A percentile compares a stretch with the other conserved stretches of the same genome.
Evolutionary conservation across 2,113 vertebrate genomes (phyloP).

Genomic region (Cygnus buccinator): DNA sequence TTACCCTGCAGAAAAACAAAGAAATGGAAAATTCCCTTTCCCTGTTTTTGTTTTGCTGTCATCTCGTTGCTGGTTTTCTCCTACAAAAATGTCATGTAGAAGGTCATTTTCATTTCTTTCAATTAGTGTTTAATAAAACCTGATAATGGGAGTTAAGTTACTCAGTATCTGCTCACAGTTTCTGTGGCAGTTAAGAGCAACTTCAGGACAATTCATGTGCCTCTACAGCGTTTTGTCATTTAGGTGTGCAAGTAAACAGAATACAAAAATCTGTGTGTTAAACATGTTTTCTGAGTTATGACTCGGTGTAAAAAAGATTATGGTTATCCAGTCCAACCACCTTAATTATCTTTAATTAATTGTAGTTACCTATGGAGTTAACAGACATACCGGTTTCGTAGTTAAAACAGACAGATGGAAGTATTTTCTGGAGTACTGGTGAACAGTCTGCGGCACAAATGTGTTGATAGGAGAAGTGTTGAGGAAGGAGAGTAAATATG

Average conservation of each 20-base stretch:
- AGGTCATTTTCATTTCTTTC: not conserved
- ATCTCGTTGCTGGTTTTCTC: not conserved
- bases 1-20: not conserved
- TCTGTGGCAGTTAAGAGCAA: not conserved
- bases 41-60: not conserved
- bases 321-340: not conserved
- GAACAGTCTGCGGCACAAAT: not conserved
- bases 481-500: not conserved
- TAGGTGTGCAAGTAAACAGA: not conserved
- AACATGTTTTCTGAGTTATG: not conserved
- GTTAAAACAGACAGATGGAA: not conserved
- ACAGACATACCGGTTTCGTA: not conserved
- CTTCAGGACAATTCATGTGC: not conserved
- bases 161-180: not conserved
- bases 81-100: not conserved
- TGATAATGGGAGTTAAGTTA: not conserved
- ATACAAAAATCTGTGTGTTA: not conserved
- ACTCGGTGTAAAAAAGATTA: not conserved
- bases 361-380: not conserved
- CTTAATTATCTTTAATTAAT: not conserved
- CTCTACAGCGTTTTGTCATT: not conserved
- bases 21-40: not conserved
- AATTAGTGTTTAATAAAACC: not conserved
- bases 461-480: not conserved
- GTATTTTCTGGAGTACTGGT: not conserved